Conservation (phyloP, 2,797 vertebrate species). For the Hypotaenidia okinawae region DNA sequence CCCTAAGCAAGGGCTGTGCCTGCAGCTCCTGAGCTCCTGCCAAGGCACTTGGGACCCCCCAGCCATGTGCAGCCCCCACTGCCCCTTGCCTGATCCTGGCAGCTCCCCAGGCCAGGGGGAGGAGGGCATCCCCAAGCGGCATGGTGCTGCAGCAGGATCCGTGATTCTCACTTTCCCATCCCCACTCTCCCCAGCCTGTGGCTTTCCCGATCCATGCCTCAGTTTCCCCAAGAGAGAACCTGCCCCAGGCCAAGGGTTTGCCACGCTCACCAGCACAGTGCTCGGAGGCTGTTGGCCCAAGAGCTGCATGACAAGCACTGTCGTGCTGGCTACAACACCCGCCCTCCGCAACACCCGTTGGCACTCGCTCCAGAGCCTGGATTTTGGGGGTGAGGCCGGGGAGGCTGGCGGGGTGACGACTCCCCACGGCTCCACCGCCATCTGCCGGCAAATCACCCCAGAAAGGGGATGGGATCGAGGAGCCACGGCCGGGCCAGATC, state of each 20-base stretch:
- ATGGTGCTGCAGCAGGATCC: background rate
- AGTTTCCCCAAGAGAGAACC: background rate
- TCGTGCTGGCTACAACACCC: background rate
- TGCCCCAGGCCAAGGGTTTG: slow-evolving; percentile 34
- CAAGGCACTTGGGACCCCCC: no score
- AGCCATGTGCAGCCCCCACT: background rate
- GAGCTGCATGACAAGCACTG: background rate
- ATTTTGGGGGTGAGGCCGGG: background rate
- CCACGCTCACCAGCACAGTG: background rate
- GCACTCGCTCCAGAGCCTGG: background rate
- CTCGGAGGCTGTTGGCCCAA: background rate
- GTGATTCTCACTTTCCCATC: accelerated
- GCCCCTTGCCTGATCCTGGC: background rate
- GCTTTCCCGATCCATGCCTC: background rate
- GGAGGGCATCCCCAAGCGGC: background rate
- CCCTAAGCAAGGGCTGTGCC: background rate
- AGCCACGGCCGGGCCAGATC: background rate
- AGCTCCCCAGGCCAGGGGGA: background rate
- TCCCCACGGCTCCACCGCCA: background rate
- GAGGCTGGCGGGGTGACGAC: accelerated
- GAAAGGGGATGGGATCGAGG: accelerated
- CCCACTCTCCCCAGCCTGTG: background rate
- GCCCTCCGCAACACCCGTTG: background rate
- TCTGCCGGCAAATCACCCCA: background rate
- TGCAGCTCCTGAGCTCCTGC: no score